Evolutionary conservation across 2,888 invertebrate genomes (phyloP).

Genomic region (Eurytoma adleriae): DNA sequence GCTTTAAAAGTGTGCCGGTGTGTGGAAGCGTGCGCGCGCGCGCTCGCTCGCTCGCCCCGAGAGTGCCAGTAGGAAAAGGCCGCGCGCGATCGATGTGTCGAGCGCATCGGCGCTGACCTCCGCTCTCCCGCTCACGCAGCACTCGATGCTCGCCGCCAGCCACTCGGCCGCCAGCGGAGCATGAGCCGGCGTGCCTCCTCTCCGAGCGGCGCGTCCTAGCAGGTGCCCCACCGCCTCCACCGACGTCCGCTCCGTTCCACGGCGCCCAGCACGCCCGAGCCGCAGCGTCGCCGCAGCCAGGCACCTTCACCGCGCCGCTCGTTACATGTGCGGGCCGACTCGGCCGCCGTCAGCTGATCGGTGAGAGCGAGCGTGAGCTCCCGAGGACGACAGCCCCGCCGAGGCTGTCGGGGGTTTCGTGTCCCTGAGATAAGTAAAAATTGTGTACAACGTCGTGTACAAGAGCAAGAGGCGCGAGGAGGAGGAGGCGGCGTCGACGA

Average conservation of each 20-base stretch:
- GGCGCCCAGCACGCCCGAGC: neutral
- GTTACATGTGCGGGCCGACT: conserved; percentile 19
- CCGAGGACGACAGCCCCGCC: neutral
- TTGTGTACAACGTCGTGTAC: conserved; percentile 59
- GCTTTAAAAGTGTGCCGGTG: too few species aligned
- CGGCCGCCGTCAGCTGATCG: conserved; percentile 41
- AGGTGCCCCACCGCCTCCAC: neutral
- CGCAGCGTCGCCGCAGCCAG: neutral
- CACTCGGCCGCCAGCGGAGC: too few species aligned
- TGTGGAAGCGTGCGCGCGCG: too few species aligned
- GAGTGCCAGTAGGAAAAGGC: conserved; percentile 36
- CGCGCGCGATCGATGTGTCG: conserved; percentile 60
- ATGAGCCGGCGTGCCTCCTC: too few species aligned
- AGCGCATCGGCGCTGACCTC: conserved; percentile 42
- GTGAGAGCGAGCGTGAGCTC: conserved; percentile 21
- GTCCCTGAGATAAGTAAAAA: conserved; percentile 55
- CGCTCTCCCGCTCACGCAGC: neutral
- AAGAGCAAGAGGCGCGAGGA: conserved; percentile 59
- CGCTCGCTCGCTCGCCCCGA: conserved; percentile 38
- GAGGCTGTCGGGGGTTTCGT: conserved; percentile 31
- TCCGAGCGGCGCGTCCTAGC: too few species aligned
- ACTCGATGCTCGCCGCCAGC: neutral
- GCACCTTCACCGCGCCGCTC: conserved; percentile 3
- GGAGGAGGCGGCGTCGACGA: conserved; percentile 57
- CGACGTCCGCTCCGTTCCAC: neutral